These are phyloP conservation scores for Solea senegalensis DNA, from an alignment of 2,113 vertebrate genomes.

Conservation along the genomic window DNA sequence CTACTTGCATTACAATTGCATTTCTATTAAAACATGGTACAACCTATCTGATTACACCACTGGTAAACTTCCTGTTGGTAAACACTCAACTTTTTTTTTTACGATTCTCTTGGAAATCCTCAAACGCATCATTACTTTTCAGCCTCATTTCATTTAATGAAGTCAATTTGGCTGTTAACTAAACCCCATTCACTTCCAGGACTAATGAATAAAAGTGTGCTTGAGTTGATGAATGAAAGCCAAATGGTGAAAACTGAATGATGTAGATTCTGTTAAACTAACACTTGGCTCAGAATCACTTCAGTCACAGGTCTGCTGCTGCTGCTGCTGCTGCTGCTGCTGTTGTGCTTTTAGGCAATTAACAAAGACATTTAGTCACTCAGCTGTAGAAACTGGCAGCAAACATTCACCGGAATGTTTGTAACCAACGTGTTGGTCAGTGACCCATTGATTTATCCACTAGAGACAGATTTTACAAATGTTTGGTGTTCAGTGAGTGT, in stretches of 20 bases:
- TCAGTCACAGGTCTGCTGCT: constrained; percentile 5
- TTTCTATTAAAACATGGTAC: too few relatives aligned
- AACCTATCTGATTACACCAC: neutral
- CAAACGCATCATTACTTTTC: constrained; percentile 65
- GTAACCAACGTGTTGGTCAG: too few relatives aligned
- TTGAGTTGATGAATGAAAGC: constrained; percentile 49
- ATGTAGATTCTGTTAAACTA: constrained; percentile 29
- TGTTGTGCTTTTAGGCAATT: constrained; percentile 7
- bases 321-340: too few relatives aligned
- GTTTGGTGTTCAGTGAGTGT: constrained; percentile 6
- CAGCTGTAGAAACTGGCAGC: constrained; percentile 8
- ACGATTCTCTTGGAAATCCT: constrained; percentile 30
- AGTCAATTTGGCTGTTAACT: constrained; percentile 63
- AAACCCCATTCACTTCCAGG: constrained; percentile 56
- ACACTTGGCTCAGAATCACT: constrained; percentile 16
- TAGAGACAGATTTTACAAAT: constrained; percentile 11
- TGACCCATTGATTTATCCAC: neutral
- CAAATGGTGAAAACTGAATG: constrained; percentile 44
- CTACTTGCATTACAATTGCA: too few relatives aligned
- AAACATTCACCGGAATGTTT: constrained; percentile 3
- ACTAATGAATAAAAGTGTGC: constrained; percentile 51
- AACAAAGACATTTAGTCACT: constrained; percentile 25
- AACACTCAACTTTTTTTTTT: constrained; percentile 21
- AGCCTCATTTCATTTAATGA: constrained; percentile 74
- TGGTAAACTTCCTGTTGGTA: constrained; percentile 27